A percentile compares a stretch with the other conserved stretches of the same genome.
These are phyloP conservation scores for Melierax canorus DNA, from an alignment of 2,113 vertebrate genomes.

Conservation along the genomic window DNA sequence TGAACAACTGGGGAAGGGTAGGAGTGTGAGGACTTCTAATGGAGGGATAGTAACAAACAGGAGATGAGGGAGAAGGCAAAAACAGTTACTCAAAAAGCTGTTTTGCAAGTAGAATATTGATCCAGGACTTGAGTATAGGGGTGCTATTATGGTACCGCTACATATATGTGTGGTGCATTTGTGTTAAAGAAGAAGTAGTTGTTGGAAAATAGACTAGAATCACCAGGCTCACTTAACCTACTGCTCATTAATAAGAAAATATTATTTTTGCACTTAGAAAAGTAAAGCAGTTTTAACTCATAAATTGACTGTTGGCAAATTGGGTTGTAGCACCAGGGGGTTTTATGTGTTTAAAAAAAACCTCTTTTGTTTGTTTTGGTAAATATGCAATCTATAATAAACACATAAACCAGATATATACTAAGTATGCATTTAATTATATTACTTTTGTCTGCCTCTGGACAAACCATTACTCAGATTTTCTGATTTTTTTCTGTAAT, in stretches of 20 bases:
- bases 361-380: not conserved
- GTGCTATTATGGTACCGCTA: not conserved
- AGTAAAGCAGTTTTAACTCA: not conserved
- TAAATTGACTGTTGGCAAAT: not conserved
- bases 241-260: not conserved
- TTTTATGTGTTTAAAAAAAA: not conserved
- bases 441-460: not conserved
- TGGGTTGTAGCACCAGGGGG: accelerated
- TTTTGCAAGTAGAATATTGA: not conserved
- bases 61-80: not conserved
- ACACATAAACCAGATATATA: not conserved
- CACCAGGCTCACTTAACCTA: not conserved
- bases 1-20: not conserved
- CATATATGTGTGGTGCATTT: not conserved
- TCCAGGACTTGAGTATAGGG: not conserved
- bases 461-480: not conserved
- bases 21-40: not conserved
- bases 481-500: not conserved
- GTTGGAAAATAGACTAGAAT: not conserved
- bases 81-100: not conserved
- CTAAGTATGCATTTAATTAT: not conserved
- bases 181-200: not conserved
- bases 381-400: not conserved
- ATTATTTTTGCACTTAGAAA: not conserved
- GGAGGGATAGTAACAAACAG: not conserved